A percentile compares a stretch with the other conserved stretches of the same genome.
These are phyloP conservation scores for Osmerus eperlanus DNA, from an alignment of 2,113 vertebrate species.

Conservation along the genomic window DNA sequence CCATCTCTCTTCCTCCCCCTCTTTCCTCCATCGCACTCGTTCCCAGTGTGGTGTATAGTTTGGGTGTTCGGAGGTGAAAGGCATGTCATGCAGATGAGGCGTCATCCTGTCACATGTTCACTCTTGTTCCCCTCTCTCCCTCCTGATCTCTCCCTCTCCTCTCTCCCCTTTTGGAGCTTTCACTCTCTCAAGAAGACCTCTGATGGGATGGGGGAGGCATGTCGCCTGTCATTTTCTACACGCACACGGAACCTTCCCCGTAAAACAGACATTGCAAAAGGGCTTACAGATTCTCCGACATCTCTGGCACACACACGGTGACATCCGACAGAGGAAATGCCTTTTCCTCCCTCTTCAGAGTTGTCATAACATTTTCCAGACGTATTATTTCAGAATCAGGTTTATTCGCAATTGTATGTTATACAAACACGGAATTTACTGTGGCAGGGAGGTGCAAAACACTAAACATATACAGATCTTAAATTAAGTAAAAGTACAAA, in stretches of 20 bases:
- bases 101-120: slow-evolving; percentile 42
- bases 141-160: neutral
- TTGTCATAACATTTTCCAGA: neutral
- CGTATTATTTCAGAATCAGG: neutral
- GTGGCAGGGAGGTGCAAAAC: no score
- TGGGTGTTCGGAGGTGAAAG: neutral
- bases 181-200: neutral
- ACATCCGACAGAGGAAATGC: neutral
- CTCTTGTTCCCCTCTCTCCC: slow-evolving; percentile 23
- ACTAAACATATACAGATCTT: no score
- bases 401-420: no score
- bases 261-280: slow-evolving; percentile 40
- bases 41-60: neutral
- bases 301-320: neutral
- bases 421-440: no score
- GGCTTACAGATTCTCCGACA: no score
- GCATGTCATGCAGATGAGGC: slow-evolving; percentile 39
- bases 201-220: neutral
- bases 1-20: slow-evolving; percentile 18
- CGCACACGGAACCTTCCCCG: neutral
- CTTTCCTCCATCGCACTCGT: slow-evolving; percentile 11
- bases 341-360: neutral
- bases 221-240: neutral
- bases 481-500: no score
- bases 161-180: neutral